Percentiles rank a stretch among this genome's conserved stretches.
Evolutionary conservation across 2,888 invertebrate genomes (phyloP).

Genomic region (Lepidochitona cinerea): DNA sequence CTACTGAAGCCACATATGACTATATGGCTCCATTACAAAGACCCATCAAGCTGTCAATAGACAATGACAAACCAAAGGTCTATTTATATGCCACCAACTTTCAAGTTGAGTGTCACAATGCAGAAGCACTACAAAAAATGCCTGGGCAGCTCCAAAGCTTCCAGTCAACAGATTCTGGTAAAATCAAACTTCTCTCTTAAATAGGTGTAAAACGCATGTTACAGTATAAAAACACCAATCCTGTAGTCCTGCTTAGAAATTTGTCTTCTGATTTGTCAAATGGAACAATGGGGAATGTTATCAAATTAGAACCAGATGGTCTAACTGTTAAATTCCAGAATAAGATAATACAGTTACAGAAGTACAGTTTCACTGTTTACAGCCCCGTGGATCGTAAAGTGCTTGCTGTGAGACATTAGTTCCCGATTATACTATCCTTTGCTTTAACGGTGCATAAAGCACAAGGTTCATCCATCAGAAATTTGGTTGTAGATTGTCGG

Average conservation of each 20-base stretch:
- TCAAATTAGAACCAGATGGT: neutral
- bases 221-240: neutral
- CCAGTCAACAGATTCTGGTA: neutral
- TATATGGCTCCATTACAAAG: neutral
- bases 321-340: neutral
- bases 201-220: neutral
- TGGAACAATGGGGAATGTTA: neutral
- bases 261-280: neutral
- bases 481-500: neutral
- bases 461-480: neutral
- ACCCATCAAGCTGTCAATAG: too few relatives aligned
- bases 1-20: neutral
- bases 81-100: neutral
- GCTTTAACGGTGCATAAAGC: neutral
- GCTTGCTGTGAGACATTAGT: neutral
- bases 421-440: neutral
- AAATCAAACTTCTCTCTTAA: neutral
- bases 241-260: neutral
- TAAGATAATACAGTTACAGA: neutral
- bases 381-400: neutral
- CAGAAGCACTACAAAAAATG: neutral
- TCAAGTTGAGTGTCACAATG: neutral
- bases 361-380: neutral
- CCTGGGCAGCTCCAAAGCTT: neutral
- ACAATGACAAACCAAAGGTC: neutral